These are phyloP conservation scores for Odontothrips loti DNA, from an alignment of 2,888 invertebrate species.

Conservation along the genomic window DNA sequence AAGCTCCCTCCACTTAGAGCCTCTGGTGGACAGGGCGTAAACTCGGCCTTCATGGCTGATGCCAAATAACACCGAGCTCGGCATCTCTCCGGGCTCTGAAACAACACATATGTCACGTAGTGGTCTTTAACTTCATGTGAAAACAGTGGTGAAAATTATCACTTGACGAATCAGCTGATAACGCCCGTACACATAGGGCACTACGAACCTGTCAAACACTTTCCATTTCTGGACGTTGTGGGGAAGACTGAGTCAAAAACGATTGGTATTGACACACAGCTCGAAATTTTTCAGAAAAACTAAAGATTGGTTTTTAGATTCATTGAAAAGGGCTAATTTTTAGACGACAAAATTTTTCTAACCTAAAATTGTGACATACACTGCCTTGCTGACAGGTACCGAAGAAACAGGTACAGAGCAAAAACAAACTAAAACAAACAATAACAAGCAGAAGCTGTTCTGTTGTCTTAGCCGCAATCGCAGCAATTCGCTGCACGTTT, in stretches of 20 bases:
- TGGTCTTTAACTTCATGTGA: not conserved
- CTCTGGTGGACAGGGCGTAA: constrained; percentile 74
- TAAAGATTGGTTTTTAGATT: no score
- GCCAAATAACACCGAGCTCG: constrained; percentile 71
- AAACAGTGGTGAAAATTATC: not conserved
- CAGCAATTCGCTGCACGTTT: not conserved
- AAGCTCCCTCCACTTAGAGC: constrained; percentile 80
- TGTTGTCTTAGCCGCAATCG: no score
- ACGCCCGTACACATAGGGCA: not conserved
- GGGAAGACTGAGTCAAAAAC: no score
- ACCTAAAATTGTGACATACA: constrained; percentile 7
- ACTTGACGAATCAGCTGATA: not conserved
- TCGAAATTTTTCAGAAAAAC: no score
- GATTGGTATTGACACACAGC: no score
- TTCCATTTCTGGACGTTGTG: no score
- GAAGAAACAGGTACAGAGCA: not conserved
- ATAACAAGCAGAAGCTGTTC: not conserved
- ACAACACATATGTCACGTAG: not conserved
- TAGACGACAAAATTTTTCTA: not conserved
- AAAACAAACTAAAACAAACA: not conserved
- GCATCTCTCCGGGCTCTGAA: constrained; percentile 50
- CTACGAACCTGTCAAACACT: no score
- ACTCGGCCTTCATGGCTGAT: constrained; percentile 86
- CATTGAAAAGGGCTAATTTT: no score
- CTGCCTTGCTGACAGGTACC: not conserved